Base-by-base conservation (phyloP, 1,140 invertebrate species). In the Neodiprion pinetum region DNA sequence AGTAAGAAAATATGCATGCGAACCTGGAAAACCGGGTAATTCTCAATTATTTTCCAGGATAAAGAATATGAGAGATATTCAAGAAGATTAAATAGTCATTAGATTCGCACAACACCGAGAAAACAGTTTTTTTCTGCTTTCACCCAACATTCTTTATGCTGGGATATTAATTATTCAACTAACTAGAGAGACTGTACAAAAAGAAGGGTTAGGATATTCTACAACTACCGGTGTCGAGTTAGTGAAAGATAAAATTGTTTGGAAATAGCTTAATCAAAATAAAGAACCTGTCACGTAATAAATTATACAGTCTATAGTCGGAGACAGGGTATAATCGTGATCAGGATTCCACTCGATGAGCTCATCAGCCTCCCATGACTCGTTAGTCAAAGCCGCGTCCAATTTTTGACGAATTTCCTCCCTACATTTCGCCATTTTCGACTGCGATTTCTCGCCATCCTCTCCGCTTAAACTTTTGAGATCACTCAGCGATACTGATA, bases 281-380 rank as follows among this genome's bases (percentile, higher is more conserved):
- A 71, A 12, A 70, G 73, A 77, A 77, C 77, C 80, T 76, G 78
- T 81, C 0, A 76, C 67, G 47, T 81, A 81, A 61, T 80, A 79
- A 48, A 80, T 81, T 8, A 81, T 78, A 50, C 77, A 79, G 71
- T 79, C 75, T 9, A 78, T 1, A 17, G 72, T 61, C 47, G 61
- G 49, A 23, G 72, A 47, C 3, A 47, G 48, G 50, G 47, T 9
- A 69, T 80, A 80, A 72, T 80, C 66, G 65, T 77, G 75, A 0
- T 76, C 78, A 21, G 48, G 0, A 12, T 72, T 69, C 70, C 7
- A 21, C 48, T 53, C 61, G 1, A 75, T 77, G 7, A 81, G 11
- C 8, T 81, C 77, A 67, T 76, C 75, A 49, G 65, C 65, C 72
- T 79, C 78, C 75, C 76, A 79, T 7, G 75, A 73, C 9, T 72